These are phyloP conservation scores for Gymnogyps californianus DNA, from an alignment of 2,113 vertebrate species.

Conservation along the genomic window DNA sequence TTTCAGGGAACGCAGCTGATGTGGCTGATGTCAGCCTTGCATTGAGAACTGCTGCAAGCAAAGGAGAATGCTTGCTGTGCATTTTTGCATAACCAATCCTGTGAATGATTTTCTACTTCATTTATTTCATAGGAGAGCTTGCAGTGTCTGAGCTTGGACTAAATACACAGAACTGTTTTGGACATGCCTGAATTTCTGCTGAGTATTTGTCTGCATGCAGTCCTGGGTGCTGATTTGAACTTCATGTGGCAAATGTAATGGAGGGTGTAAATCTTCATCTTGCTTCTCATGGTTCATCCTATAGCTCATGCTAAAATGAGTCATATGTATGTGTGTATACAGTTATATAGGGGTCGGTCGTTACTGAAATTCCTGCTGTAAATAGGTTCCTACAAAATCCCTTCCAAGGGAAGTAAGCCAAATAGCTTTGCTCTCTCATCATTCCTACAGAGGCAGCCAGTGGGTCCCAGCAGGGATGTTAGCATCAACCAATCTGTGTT, in stretches of 20 bases:
- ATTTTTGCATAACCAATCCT: not conserved
- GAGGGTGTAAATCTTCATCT: not conserved
- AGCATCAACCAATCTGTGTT: not conserved
- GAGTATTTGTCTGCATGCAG: not conserved
- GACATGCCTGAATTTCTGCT: not conserved
- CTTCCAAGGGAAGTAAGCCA: slow-evolving; percentile 16
- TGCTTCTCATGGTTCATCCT: not conserved
- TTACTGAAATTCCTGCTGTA: not conserved
- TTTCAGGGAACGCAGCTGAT: not conserved
- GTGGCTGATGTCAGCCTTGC: not conserved
- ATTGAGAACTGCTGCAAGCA: not conserved
- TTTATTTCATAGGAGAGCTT: not conserved
- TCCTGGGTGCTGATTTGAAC: not conserved
- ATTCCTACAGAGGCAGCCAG: not conserved
- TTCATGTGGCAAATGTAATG: not conserved
- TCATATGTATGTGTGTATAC: not conserved
- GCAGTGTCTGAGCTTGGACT: not conserved
- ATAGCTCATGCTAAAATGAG: not conserved
- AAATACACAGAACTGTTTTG: not conserved
- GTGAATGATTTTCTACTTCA: not conserved
- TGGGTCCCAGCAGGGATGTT: slow-evolving; percentile 7
- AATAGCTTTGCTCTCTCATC: not conserved
- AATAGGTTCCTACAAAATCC: not conserved
- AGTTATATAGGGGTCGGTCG: not conserved
- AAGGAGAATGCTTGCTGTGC: not conserved